Percentiles rank a stretch among this genome's conserved stretches.
Conservation (phyloP, 2,888 invertebrate genomes). For the Stictocephala bisonia region DNA sequence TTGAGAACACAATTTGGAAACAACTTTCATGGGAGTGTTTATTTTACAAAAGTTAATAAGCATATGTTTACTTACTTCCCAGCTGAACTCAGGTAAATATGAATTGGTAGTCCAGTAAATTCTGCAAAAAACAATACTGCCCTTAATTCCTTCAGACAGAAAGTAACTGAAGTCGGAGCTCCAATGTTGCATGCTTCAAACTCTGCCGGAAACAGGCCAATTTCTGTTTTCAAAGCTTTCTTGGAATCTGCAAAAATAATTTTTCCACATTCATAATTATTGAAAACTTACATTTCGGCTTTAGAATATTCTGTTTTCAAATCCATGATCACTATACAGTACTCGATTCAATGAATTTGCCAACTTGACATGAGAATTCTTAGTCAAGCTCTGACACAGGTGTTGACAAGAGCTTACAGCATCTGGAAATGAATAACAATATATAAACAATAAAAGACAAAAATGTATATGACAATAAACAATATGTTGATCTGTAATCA, state of each 20-base stretch:
- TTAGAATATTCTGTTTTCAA: no score
- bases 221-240: slow-evolving; percentile 81
- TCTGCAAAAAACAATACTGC: slow-evolving; percentile 86
- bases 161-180: slow-evolving; percentile 79
- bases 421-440: no score
- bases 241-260: slow-evolving; percentile 67
- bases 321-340: no score
- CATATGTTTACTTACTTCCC: slow-evolving; percentile 75
- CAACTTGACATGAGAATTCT: no score
- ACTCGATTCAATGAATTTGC: no score
- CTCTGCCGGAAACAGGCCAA: slow-evolving; percentile 77
- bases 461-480: no score
- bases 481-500: no score
- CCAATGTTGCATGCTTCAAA: slow-evolving; percentile 77
- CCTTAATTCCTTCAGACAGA: slow-evolving; percentile 86
- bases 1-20: no score
- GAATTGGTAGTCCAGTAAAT: slow-evolving; percentile 74
- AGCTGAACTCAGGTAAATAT: slow-evolving; percentile 79
- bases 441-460: no score
- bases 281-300: no score
- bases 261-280: background rate
- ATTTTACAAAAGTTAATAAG: slow-evolving; percentile 23
- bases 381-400: no score
- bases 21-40: background rate
- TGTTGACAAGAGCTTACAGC: no score